Conservation (phyloP, 2,797 vertebrate genomes). For the Enteromius treurensis region DNA sequence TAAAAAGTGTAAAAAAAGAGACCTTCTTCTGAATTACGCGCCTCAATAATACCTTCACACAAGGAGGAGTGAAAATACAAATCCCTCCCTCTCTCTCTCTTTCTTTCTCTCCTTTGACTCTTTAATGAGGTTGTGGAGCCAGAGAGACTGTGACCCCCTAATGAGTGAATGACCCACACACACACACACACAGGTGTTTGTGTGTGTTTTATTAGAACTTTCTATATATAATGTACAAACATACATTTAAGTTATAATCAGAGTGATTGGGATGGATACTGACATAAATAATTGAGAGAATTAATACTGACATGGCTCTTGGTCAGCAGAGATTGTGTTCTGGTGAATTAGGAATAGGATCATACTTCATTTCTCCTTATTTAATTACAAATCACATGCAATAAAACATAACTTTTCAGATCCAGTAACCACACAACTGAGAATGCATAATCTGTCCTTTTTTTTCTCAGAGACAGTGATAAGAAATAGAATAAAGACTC, state of each 20-base stretch:
- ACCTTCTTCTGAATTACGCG: neutral
- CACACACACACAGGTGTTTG: conserved; percentile 13
- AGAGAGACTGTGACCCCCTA: conserved; percentile 76
- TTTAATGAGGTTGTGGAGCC: conserved; percentile 80
- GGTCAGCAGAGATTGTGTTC: neutral
- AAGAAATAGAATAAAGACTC: neutral
- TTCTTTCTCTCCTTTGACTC: conserved; percentile 67
- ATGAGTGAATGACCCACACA: conserved; percentile 63
- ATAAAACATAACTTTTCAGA: neutral
- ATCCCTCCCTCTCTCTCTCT: conserved; percentile 34
- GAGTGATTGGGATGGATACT: neutral
- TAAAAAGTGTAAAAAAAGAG: neutral
- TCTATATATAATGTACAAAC: neutral
- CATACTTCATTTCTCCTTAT: neutral
- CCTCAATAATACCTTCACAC: conserved; percentile 28
- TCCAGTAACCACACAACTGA: neutral
- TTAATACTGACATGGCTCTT: neutral
- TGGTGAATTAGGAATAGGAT: neutral
- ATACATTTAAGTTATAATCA: neutral
- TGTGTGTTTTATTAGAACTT: neutral
- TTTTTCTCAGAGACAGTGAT: neutral
- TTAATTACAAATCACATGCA: neutral
- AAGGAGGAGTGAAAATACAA: conserved; percentile 76
- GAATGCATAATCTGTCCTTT: neutral
- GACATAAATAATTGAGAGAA: too few relatives aligned